These are phyloP conservation scores for Branchipolynoe longqiensis DNA, from an alignment of 2,888 invertebrate genomes.

Conservation along the genomic window DNA sequence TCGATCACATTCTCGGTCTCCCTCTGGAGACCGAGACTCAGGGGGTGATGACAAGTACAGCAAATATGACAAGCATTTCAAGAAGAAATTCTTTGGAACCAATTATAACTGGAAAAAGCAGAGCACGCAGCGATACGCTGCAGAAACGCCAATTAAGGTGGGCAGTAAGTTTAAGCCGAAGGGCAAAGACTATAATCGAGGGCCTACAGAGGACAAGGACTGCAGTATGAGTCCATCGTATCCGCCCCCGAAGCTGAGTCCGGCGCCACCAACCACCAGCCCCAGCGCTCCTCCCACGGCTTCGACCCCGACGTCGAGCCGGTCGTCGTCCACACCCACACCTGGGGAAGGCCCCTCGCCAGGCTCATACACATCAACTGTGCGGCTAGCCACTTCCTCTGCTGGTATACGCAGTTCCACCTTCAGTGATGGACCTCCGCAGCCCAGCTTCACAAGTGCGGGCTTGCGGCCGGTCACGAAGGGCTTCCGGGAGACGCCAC, in stretches of 20 bases:
- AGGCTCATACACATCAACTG: constrained; percentile 35
- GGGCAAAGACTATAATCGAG: constrained; percentile 60
- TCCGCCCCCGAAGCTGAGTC: constrained; percentile 11
- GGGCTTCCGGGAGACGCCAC: constrained; percentile 15
- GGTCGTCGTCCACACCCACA: neutral
- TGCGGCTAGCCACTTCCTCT: neutral
- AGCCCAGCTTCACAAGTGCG: constrained; percentile 47
- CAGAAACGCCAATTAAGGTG: constrained; percentile 43
- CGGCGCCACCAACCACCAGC: constrained; percentile 22
- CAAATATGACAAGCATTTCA: constrained; percentile 67
- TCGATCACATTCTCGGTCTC: constrained; percentile 21
- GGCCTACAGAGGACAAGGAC: constrained; percentile 1
- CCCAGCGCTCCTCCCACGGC: neutral
- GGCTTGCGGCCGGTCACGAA: constrained; percentile 32
- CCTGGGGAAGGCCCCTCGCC: neutral
- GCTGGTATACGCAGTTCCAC: neutral
- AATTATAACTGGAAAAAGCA: constrained; percentile 59
- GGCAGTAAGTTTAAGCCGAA: constrained; percentile 59
- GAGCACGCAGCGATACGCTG: constrained; percentile 57
- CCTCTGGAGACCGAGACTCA: constrained; percentile 16
- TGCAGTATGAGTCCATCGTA: neutral
- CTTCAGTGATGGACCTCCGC: constrained; percentile 7
- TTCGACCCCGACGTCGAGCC: neutral
- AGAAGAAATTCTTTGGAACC: constrained; percentile 68
- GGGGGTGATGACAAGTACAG: constrained; percentile 63